Evolutionary conservation across 2,113 vertebrate genomes (phyloP), one percentile per base, ranked within the genome.

Genomic region (Mesocricetus auratus): DNA sequence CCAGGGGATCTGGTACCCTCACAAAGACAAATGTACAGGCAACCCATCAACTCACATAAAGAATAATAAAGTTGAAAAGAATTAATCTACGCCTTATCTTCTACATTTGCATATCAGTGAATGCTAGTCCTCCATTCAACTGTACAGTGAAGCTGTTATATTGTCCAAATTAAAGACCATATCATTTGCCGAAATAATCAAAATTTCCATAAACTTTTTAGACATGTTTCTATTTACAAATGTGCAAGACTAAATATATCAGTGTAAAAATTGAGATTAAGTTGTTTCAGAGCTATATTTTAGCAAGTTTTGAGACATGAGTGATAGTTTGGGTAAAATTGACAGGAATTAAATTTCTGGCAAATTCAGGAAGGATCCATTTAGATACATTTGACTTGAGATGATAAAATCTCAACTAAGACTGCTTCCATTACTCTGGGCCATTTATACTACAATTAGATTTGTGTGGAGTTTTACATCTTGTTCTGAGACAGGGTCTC

Each of bases 251-350:
- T 68, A 94, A 87, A 81, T n/a, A 60, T 42, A 94, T 90, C 74
- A 88, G 24, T 77, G 58, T 62, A 71, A 79, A 93, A 75, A 2
- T 62, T 86, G 39, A 94, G 95, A 93, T 94, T 85, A 86, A 83
- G 16, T 86, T 92, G 17, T 90, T 94, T 31, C 58, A 60, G 66
- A 90, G 21, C 31, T 66, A 68, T 53, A 58, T 82, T 90, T 96
- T 58, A 87, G 29, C 86, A 96, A 94, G 86, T 93, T 94, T 93
- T 86, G 83, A 93, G 11, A 94, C 75, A 95, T 81, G 11, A 21
- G 10, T 56, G 53, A 31, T 53, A 78, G 16, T 39, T 86, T 81
- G 78, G 90, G 47, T 78, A 71, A 86, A 83, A 91, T 86, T 83
- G 24, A 82, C 3, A 73, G 47, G n/a, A 82, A 91, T 62, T 89